Base-by-base conservation (phyloP, 2,113 vertebrate genomes). In the Hepsetus odoe region DNA sequence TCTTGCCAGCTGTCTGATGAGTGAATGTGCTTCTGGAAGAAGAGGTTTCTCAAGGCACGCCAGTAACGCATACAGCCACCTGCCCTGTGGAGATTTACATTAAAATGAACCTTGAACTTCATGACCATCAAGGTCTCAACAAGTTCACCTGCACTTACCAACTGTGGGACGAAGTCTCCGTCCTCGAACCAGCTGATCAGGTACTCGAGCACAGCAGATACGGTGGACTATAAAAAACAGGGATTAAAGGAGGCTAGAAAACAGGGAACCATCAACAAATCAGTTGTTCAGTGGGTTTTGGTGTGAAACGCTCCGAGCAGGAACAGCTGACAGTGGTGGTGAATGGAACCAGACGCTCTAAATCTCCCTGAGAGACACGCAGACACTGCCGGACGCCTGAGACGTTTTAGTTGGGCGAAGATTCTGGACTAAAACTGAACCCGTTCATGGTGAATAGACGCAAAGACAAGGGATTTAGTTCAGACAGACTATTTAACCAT, bases 21-120 rank as follows among this genome's bases (percentile, higher is more conserved):
- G 94, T 22, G 98, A 98, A 87, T 99, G 98, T 51, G 96, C 95
- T 89, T 99, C 98, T 72, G 97, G 98, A 53, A 99, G 86, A 65
- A 99, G 88, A 65, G 98, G 98, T 72, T 99, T 99, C 89, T 99
- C 98, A 85, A 99, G 90, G 78, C 97, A 98, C 68, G 95, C 96
- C 83, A 99, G 62, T 80, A 99, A 77, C 16, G 95, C 95, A 84
- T 94, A 99, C 66, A 99, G 80, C 98, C 98, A 99, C 76, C 94
- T 88, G 62, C 98, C 98, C 98, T 99, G 81, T 1, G 74, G 51
- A 64, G 55, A 72, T 35, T 33, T n/a, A 70, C 38, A 2, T 62
- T 30, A 30, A 59, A 59, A 33, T 9, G 1, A 1, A 1, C 16
- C 18, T 20, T 20, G 8, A 20, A 2, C 10, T 18, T 20, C 20